Evolutionary conservation across 2,888 invertebrate species (phyloP), one percentile per base, ranked within the genome.

Genomic region (Folsomia candida): DNA sequence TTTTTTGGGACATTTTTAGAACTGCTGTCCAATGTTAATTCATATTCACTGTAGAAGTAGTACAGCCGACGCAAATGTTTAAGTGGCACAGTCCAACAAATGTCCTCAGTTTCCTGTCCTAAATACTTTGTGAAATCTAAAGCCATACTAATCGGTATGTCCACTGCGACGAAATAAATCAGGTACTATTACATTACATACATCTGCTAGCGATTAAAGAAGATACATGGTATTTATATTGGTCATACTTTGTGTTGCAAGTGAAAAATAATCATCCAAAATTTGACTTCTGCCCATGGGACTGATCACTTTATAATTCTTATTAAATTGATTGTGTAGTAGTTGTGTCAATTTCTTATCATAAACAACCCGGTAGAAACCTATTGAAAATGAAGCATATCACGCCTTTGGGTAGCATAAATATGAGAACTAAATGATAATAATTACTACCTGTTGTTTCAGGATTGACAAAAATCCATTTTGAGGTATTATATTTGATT

Each of bases 261-360:
- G 65, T 25, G 71, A 69, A 29, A 77, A 74, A 57, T 83, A 81
- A 79, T 86, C 86, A 76, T 86, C 84, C 26, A 86, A 80, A n/a
- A 86, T 79, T 74, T 86, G 85, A 14, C 84, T 84, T 68, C 86
- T 79, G 75, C 84, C 84, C n/a, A 82, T 79, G 0, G 82, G 78
- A 59, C 82, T 79, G 63, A 85, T 83, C 3, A 71, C 71, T 29
- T 77, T 80, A 74, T 85, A 83, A 70, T 85, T 82, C 1, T 11
- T 71, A 22, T 70, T 59, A 27, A 81, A 74, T 58, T 81, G 81
- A 14, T 76, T 61, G 6, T 71, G 75, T 25, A 81, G 66, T 37
- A 80, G 64, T 22, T 73, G 62, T 75, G 81, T 80, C 47, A 81
- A 79, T 28, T 76, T 70, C 11, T 69, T 68, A 65, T 81, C 81